These are phyloP conservation scores for Agrilus mali DNA, from an alignment of 2,888 invertebrate genomes.

Conservation along the genomic window DNA sequence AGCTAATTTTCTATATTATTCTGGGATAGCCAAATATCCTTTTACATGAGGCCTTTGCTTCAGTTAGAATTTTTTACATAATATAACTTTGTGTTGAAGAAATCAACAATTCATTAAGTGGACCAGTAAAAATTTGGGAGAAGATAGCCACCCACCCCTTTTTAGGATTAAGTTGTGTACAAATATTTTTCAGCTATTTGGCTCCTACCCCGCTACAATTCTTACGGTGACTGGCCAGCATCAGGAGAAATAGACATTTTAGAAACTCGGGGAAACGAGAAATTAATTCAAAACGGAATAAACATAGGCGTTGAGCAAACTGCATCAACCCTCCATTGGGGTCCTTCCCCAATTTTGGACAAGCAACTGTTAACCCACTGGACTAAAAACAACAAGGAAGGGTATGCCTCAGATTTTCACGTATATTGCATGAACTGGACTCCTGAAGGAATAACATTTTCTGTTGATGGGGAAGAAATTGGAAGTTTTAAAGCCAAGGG, in stretches of 20 bases:
- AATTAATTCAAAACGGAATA: slow-evolving; percentile 29
- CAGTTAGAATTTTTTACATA: no score
- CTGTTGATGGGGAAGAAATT: slow-evolving; percentile 39
- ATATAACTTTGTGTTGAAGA: no score
- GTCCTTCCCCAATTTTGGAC: slow-evolving; percentile 43
- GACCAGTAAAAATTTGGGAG: no score
- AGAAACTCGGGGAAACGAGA: slow-evolving; percentile 51
- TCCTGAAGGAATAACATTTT: slow-evolving; percentile 37
- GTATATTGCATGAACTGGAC: slow-evolving; percentile 57
- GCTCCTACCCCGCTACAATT: slow-evolving; percentile 51
- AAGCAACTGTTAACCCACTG: slow-evolving; percentile 42
- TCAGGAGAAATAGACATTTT: slow-evolving; percentile 62
- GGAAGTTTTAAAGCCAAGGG: slow-evolving; percentile 39
- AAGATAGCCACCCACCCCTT: no score
- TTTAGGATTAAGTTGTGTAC: background rate
- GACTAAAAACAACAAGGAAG: slow-evolving; percentile 25
- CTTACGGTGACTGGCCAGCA: slow-evolving; percentile 55
- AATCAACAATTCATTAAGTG: no score
- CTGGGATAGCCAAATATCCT: no score
- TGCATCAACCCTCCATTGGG: slow-evolving; percentile 53
- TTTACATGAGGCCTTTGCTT: no score
- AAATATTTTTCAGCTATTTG: slow-evolving; percentile 43
- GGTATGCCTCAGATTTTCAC: slow-evolving; percentile 46
- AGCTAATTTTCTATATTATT: no score
- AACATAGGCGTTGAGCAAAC: slow-evolving; percentile 47